Evolutionary conservation across 2,797 vertebrate genomes (phyloP), one percentile per base, ranked within the genome.

Genomic region (Naso thynnoides): DNA sequence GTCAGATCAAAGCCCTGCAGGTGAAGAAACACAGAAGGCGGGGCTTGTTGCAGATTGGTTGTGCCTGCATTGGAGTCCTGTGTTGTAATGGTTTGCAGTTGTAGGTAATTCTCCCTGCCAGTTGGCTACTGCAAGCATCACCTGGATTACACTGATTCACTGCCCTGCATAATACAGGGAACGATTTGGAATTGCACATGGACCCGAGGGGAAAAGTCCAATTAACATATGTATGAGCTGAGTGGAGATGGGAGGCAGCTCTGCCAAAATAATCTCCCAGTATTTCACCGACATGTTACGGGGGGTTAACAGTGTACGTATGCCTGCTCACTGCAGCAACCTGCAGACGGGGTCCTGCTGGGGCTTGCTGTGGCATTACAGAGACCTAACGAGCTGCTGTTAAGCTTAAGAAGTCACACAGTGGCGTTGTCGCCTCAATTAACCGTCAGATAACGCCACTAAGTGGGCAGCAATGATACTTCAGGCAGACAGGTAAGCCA

Each of bases 151-250:
- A 84, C 82, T 58, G 83, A 90, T 83, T 81, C 78, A 64, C 86
- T 75, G 58, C 65, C 84, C 89, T 84, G 84, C 81, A 91, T 87
- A 88, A 89, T 74, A 86, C 73, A 58, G 73, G 81, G 73, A 81
- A 75, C 81, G 59, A 89, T 90, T 89, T 86, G 63, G 80, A 90
- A 85, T 77, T 79, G 89, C 90, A 86, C 70, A 83, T 53, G 71
- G 77, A 84, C 88, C 81, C 57, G 13, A 81, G 78, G 86, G 78
- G 10, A 55, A 82, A 86, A 90, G 87, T 90, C 66, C 81, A 90
- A 92, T 92, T 91, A 90, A 82, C 91, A 93, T 93, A 93, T 93
- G 88, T 76, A 94, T 93, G 91, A 93, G 92, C 68, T 61, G 64
- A 89, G 85, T 7, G 24, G 81, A 79, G 84, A 91, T 78, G 88